phyloP scores from a whole-genome alignment of 2,888 invertebrate genomes.

The Hypomecis atomaria region DNA sequence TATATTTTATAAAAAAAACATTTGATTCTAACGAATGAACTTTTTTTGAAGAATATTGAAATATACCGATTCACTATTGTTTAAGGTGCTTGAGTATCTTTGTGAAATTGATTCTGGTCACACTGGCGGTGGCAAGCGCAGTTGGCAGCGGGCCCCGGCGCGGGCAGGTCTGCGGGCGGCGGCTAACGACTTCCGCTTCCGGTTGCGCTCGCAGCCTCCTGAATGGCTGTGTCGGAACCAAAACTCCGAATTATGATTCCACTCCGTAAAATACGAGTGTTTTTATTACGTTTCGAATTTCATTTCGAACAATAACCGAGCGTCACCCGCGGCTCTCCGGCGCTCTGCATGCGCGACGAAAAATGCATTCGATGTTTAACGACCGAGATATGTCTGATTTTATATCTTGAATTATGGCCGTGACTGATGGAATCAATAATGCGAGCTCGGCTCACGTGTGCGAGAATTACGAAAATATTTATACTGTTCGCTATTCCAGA shows the following conservation, averaged over 20 bases:
- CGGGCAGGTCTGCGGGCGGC: constrained; percentile 46
- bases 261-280: constrained; percentile 57
- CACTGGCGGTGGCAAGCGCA: constrained; percentile 20
- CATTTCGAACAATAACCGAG: constrained; percentile 43
- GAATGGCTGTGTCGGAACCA: constrained; percentile 47
- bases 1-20: no score
- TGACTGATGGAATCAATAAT: constrained; percentile 2
- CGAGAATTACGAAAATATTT: constrained; percentile 2
- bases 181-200: constrained; percentile 76
- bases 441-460: not conserved
- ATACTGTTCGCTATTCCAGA: not conserved
- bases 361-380: constrained; percentile 25
- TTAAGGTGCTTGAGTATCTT: no score
- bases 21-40: no score
- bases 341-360: not conserved
- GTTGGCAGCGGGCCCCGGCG: constrained; percentile 36
- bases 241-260: constrained; percentile 53
- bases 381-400: constrained; percentile 9
- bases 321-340: constrained; percentile 20
- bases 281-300: constrained; percentile 56
- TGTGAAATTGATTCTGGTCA: not conserved
- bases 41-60: no score
- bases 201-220: constrained; percentile 48
- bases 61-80: no score
- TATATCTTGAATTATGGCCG: constrained; percentile 13